Evolutionary conservation across 1,140 invertebrate species (phyloP), one percentile per base, ranked within the genome.

Genomic region (Aphidius ervi): DNA sequence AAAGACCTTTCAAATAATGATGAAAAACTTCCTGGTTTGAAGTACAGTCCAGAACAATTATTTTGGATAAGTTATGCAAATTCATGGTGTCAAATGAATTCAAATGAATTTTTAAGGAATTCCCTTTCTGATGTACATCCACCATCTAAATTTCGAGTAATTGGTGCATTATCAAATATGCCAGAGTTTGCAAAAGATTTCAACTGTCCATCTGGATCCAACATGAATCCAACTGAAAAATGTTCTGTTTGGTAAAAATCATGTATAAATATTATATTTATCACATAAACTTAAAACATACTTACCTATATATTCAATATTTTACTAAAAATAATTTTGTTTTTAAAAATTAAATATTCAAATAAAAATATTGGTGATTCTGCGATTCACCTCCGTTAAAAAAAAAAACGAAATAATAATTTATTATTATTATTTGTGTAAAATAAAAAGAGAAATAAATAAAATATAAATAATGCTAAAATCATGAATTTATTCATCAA

Each of bases 141-240:
- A 7, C 9, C 9, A 31, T 1, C 10, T 4, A 39, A 41, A 9
- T 41, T 61, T 5, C 23, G 63, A 61, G 52, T 64, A 41, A 50
- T 62, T 6, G 52, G 59, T 46, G 10, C 52, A n/a, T n/a, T 64
- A 46, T 49, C 46, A 46, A 61, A 64, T 54, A 60, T 50, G 40
- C 50, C 58, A 56, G 63, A 53, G 45, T 61, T 64, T 40, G 50
- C 63, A 9, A 41, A 48, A 61, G 59, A 59, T 42, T 64, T 61
- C 16, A 58, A 58, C 9, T 64, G 63, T 43, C 55, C 58, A 9
- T 58, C 31, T 23, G 56, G 59, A 46, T 61, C 54, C 10, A 4
- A 43, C 43, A 64, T 64, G 63, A 64, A 61, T 47, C 63, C 59
- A 5, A 46, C 48, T 43, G 47, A 59, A 16, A 65, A 62, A 23